These are phyloP conservation scores for Saxicola maurus DNA, from an alignment of 2,797 vertebrate species.

Conservation along the genomic window DNA sequence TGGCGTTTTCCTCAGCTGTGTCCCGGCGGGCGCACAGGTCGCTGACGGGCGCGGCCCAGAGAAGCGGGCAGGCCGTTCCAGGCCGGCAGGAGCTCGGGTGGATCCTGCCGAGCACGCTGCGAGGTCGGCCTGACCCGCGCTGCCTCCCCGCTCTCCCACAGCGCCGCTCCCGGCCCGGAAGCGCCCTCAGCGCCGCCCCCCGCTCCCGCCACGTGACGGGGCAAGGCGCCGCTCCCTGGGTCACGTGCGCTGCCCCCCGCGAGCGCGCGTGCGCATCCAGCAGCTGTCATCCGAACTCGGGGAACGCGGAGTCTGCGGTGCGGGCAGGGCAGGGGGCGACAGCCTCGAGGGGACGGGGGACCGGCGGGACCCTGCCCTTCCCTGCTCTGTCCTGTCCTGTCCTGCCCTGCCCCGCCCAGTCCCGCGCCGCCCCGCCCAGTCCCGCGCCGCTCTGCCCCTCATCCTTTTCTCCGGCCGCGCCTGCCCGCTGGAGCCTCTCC, in stretches of 20 bases:
- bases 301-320: not conserved
- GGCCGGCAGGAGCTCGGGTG: fast-evolving
- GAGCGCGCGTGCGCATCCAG: not conserved
- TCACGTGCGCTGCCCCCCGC: not conserved
- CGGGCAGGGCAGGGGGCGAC: not conserved
- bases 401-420: not conserved
- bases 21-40: fast-evolving
- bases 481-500: not conserved
- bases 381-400: fast-evolving
- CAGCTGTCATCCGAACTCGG: not conserved
- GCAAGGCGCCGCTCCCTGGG: not conserved
- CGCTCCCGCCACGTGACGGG: not conserved
- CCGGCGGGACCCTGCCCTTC: too few species aligned
- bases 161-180: not conserved
- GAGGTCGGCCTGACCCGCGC: fast-evolving
- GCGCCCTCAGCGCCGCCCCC: too few species aligned
- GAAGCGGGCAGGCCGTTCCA: fast-evolving
- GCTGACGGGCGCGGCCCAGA: fast-evolving
- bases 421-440: too few species aligned
- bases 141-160: fast-evolving
- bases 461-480: not conserved
- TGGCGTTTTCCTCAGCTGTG: fast-evolving
- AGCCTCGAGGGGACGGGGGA: not conserved
- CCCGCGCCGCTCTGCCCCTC: not conserved
- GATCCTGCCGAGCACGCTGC: fast-evolving